phyloP scores from a whole-genome alignment of 1,140 invertebrate species.

The Cydia strobilella region DNA sequence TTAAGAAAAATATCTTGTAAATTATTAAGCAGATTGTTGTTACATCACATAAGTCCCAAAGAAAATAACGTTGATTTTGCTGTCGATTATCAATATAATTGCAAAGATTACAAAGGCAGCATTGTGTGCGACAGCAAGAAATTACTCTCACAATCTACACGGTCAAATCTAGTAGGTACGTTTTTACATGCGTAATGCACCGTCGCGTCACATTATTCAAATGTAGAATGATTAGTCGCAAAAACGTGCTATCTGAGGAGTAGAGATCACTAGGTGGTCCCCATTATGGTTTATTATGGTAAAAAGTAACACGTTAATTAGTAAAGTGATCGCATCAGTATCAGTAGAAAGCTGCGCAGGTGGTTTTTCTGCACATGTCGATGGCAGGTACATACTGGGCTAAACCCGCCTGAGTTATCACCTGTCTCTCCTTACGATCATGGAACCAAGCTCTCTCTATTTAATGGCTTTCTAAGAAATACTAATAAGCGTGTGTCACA shows the following conservation, averaged over 20 bases:
- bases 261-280: constrained; percentile 21
- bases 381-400: constrained; percentile 38
- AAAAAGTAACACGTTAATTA: constrained; percentile 37
- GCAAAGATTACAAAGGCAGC: neutral
- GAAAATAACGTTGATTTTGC: neutral
- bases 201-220: constrained; percentile 15
- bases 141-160: neutral
- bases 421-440: constrained; percentile 52
- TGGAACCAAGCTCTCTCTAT: constrained; percentile 62
- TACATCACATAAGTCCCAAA: neutral
- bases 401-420: constrained; percentile 59
- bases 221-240: constrained; percentile 2
- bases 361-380: constrained; percentile 57
- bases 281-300: constrained; percentile 17
- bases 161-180: neutral
- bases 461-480: constrained; percentile 55
- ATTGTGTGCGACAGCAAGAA: neutral
- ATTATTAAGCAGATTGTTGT: neutral
- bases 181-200: constrained; percentile 13
- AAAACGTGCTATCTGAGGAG: constrained; percentile 8
- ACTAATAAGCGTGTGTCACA: constrained; percentile 23
- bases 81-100: constrained; percentile 13
- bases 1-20: neutral
- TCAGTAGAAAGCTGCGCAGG: constrained; percentile 64
- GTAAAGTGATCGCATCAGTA: constrained; percentile 47